Base-by-base conservation (phyloP, 2,797 vertebrate genomes). In the Eleutherodactylus coqui region DNA sequence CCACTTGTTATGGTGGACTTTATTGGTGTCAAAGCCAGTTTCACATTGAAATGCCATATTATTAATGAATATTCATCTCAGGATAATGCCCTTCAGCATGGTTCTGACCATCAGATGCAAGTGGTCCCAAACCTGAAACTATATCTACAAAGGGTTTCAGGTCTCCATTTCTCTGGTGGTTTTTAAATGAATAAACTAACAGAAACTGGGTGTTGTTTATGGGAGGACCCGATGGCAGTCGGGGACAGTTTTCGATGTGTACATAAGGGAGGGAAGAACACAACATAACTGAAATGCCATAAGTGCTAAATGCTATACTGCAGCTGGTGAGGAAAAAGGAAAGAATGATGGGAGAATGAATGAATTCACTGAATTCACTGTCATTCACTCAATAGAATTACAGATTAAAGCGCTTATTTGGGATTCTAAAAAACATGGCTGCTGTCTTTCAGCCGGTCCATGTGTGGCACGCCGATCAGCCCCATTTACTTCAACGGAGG, bases 201-300 rank as follows among this genome's bases (percentile, higher is more conserved):
- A 45, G 70, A n/a, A 73, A 73, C 41, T 27, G 70, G 70, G 70
- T 73, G 70, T 53, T 76, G 27, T 29, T 53, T 76, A 49, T 19
- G 75, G 8, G 53, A 76, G n/a, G n/a, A 43, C 47, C 17, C 29
- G 36, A 29, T 76, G 75, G 75, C 75, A 76, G 70, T 73, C 38
- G 36, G 14, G 32, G 75, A 19, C 47, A 51, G 16, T 76, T 51
- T 53, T 49, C 11, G 47, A 53, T 51, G 70, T 73, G 70, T 73
- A 45, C 70, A 73, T 73, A 73, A 73, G 70, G 70, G n/a, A 27
- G 70, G 70, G 70, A n/a, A 43, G 43, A 43, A 43, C 11, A 73
- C 70, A 73, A 73, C 38, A 73, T n/a, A 45, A 73, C 70, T 43
- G 70, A 16, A 73, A 73, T 73, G 70, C 41, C 41, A 27, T 41